These are phyloP conservation scores for Nyctibius bracteatus DNA, from an alignment of 2,113 vertebrate species.

Conservation along the genomic window DNA sequence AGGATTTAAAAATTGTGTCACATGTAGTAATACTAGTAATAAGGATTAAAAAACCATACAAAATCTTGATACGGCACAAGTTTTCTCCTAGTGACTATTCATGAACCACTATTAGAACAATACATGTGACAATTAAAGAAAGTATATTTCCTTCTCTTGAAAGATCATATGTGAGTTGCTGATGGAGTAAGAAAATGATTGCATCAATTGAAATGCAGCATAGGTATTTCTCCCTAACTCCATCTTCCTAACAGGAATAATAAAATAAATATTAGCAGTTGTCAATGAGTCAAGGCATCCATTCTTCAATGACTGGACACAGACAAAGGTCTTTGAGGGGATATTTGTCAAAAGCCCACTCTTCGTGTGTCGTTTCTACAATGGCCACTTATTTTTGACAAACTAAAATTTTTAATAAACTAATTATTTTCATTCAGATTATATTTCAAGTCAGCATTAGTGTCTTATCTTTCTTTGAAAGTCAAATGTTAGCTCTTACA, in stretches of 20 bases:
- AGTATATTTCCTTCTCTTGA: background rate
- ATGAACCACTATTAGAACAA: background rate
- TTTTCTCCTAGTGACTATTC: background rate
- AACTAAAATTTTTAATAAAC: background rate
- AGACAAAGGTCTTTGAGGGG: background rate
- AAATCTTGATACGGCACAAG: background rate
- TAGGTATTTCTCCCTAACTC: background rate
- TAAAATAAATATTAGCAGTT: background rate
- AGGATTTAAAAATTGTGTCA: background rate
- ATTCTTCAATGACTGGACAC: background rate
- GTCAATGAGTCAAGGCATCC: background rate
- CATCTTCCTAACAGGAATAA: background rate
- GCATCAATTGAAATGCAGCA: background rate
- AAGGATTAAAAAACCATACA: background rate
- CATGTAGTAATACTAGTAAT: background rate
- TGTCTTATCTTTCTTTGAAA: background rate
- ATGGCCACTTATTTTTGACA: background rate
- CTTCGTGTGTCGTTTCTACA: background rate
- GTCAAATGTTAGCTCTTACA: background rate
- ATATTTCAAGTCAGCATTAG: background rate
- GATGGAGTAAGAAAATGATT: background rate
- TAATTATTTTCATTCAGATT: background rate
- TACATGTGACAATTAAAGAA: background rate
- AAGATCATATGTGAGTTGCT: background rate
- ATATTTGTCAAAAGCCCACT: background rate